Conservation (phyloP, 2,797 vertebrate species). For the Lacerta bilineata region DNA sequence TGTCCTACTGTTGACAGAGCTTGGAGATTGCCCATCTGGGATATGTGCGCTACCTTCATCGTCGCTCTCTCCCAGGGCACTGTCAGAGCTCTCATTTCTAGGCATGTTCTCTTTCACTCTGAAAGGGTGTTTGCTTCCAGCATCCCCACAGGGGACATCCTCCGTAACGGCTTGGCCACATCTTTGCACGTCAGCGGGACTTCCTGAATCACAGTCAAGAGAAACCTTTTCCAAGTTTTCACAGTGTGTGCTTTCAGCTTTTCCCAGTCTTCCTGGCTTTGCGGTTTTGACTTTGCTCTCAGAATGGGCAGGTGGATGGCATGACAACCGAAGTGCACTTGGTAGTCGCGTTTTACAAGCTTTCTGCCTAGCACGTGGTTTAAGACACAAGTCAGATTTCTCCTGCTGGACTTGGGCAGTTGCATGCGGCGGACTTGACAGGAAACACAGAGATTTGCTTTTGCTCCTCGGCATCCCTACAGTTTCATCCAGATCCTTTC, state of each 20-base stretch:
- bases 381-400: slow-evolving; percentile 40
- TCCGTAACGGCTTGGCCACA: slow-evolving; percentile 56
- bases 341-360: slow-evolving; percentile 3
- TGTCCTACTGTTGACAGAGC: slow-evolving; percentile 43
- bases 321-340: neutral
- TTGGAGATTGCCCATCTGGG: slow-evolving; percentile 22
- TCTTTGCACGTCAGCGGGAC: slow-evolving; percentile 54
- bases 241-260: slow-evolving; percentile 49
- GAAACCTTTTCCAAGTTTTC: slow-evolving; percentile 40
- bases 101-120: slow-evolving; percentile 81
- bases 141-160: slow-evolving; percentile 77
- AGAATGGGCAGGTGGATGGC: neutral
- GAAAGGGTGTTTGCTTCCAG: slow-evolving; percentile 57
- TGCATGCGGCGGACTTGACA: slow-evolving; percentile 1
- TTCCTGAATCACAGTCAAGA: slow-evolving; percentile 35
- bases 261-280: slow-evolving; percentile 26
- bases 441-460: slow-evolving; percentile 32
- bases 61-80: slow-evolving; percentile 88
- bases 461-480: slow-evolving; percentile 57
- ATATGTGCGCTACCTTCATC: slow-evolving; percentile 76
- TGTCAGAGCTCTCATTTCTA: slow-evolving; percentile 87
- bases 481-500: slow-evolving; percentile 73
- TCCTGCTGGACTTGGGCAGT: slow-evolving; percentile 45
- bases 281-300: neutral
- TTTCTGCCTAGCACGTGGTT: slow-evolving; percentile 48